These are phyloP conservation scores for Saccopteryx leptura DNA, from an alignment of 2,113 vertebrate species.

Conservation along the genomic window DNA sequence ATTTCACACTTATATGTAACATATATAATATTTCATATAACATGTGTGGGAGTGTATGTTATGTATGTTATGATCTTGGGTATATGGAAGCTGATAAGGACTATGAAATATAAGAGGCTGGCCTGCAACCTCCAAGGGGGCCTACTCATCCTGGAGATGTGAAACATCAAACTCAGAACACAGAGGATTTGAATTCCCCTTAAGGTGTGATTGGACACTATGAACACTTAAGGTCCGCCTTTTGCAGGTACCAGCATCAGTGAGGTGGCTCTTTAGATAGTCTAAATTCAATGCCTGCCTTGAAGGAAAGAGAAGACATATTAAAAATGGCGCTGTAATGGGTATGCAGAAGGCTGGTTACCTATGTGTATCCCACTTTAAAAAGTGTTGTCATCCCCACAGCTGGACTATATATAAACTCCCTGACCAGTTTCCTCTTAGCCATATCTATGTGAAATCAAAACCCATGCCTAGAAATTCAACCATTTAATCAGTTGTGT, in stretches of 20 bases:
- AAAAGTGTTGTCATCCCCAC: no score
- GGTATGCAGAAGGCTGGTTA: background rate
- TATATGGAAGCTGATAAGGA: background rate
- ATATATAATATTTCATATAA: background rate
- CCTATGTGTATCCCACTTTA: background rate
- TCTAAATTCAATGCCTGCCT: background rate
- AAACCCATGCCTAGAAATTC: background rate
- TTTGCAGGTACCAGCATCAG: background rate
- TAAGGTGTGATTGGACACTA: background rate
- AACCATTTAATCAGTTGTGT: background rate
- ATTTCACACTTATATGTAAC: no score
- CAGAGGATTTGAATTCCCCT: background rate
- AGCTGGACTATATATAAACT: background rate
- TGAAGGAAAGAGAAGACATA: background rate
- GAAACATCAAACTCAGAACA: background rate
- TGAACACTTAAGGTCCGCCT: background rate
- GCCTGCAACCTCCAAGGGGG: background rate
- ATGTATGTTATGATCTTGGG: background rate
- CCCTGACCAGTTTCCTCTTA: background rate
- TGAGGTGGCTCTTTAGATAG: accelerated
- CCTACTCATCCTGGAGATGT: background rate
- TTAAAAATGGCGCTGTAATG: background rate
- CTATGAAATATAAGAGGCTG: background rate
- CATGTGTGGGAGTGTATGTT: background rate
- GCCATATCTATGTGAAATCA: background rate